Evolutionary conservation across 2,888 invertebrate genomes (phyloP).

Genomic region (Rhimphoctona megacephalus): DNA sequence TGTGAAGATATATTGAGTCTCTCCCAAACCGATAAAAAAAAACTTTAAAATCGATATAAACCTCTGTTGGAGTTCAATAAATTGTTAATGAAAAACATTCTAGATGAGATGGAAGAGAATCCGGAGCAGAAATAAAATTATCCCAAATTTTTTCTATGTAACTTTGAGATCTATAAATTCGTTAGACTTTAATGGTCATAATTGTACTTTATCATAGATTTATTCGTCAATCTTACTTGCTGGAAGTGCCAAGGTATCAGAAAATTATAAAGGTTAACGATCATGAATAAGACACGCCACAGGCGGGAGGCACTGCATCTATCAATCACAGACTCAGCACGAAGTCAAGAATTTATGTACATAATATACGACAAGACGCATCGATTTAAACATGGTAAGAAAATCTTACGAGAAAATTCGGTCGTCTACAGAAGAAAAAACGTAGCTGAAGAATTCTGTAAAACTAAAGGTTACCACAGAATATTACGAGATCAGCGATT

Average conservation of each 20-base stretch:
- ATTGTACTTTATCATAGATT: conserved; percentile 49
- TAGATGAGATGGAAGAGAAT: background rate
- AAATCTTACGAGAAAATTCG: conserved; percentile 40
- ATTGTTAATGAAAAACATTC: background rate
- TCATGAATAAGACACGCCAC: conserved; percentile 50
- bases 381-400: conserved; percentile 35
- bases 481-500: background rate
- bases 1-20: background rate
- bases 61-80: background rate
- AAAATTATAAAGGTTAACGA: conserved; percentile 58
- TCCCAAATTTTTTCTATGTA: background rate
- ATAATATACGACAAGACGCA: conserved; percentile 32
- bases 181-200: background rate
- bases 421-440: background rate
- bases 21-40: background rate
- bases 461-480: background rate
- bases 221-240: conserved; percentile 34
- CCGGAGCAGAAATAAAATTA: background rate
- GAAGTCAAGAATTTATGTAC: conserved; percentile 45
- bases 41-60: background rate
- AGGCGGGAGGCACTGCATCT: conserved; percentile 48
- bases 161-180: background rate
- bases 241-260: conserved; percentile 25
- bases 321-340: conserved; percentile 58
- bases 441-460: too few species aligned